Conservation (phyloP, 2,113 vertebrate genomes). For the Thryonomys swinderianus region DNA sequence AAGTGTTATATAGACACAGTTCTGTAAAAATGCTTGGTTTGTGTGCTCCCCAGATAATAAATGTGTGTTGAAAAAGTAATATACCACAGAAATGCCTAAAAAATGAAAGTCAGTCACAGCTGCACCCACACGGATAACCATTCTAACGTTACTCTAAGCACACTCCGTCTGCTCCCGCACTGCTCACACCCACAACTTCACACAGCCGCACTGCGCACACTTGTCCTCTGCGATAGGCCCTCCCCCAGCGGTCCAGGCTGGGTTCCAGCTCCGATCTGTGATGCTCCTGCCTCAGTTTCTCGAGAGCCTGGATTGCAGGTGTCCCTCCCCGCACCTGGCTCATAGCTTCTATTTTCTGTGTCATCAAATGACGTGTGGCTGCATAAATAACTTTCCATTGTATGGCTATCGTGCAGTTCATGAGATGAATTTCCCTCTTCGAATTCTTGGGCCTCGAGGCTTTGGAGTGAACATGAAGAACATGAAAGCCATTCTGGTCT, state of each 20-base stretch:
- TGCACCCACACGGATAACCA: background rate
- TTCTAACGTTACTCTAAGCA: fast-evolving
- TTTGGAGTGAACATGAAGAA: background rate
- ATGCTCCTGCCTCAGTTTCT: too few species aligned
- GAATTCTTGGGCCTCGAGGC: background rate
- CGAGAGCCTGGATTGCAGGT: too few species aligned
- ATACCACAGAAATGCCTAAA: background rate
- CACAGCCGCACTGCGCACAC: background rate
- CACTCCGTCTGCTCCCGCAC: fast-evolving
- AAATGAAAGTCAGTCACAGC: background rate
- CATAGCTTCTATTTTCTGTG: background rate
- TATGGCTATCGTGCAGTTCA: fast-evolving
- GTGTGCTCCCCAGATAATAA: background rate
- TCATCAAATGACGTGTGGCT: background rate
- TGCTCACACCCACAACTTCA: fast-evolving
- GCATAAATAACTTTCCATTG: background rate
- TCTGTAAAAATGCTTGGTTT: background rate
- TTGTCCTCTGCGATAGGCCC: background rate
- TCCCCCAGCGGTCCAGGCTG: background rate
- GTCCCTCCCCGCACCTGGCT: background rate
- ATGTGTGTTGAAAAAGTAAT: background rate
- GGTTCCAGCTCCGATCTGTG: background rate
- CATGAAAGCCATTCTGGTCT: background rate
- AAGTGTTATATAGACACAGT: background rate
- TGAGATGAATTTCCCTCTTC: background rate